Base-by-base conservation (phyloP, 2,888 invertebrate species). In the Eucera pruinosa region DNA sequence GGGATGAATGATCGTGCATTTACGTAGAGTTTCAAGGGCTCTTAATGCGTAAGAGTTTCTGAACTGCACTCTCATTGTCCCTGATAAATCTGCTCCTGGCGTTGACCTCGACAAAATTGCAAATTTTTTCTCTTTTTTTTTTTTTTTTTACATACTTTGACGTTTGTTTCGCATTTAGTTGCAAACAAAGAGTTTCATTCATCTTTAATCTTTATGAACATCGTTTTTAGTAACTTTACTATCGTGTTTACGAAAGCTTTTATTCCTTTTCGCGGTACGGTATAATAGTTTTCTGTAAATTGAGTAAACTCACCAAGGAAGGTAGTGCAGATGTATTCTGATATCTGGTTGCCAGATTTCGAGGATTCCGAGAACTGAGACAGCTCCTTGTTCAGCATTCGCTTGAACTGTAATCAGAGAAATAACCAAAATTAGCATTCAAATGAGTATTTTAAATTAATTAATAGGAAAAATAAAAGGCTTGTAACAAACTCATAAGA, bases 341-440 rank as follows among this genome's bases (percentile, higher is more conserved):
- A 99, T 93, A 99, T 98, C 95, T 99, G 99, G 94, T 99, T 98
- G 91, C 99, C 99, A 87, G 99, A 98, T 94, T 97, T 98, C 94
- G 98, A 98, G 85, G 98, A 98, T 93, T 99, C 99, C 83, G 99
- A 99, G 94, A 99, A 99, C 93, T 99, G 99, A 92, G 98, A 98
- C 91, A 99, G 95, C 94, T 99, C 99, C 94, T 99, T 98, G 95
- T 99, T 99, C 93, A 99, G 96, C 98, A 99, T 99, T 93, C 98
- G 96, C 94, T 99, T 99, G 95, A 99, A 99, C 99, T 99, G 96
- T 74, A 95, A 95, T 72, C 89, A 92, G 87, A 93, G 87, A 89
- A 81, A 6, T 4, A 18, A 6, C 11, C 7, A 1, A 9, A 55
- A 55, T 50, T 23, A 23, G 4, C 23, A 23, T 11, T 11, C 4